Base-by-base conservation (phyloP, 2,797 vertebrate species). In the Etheostoma nigrum region DNA sequence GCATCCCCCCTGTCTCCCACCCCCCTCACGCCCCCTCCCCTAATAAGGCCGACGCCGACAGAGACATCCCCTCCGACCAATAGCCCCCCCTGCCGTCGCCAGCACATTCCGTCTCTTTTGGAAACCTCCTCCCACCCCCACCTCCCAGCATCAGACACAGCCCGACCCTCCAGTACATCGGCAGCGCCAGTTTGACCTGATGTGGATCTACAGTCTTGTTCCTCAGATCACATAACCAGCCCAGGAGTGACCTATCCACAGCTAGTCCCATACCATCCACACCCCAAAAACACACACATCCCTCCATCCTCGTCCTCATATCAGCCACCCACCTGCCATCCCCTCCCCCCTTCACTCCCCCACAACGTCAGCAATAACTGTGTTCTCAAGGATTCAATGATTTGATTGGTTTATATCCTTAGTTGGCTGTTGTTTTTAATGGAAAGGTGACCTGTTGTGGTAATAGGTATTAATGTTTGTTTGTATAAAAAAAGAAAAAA, bases 51-150 rank as follows among this genome's bases (percentile, higher is more conserved):
- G 97, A 98, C 93, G 94, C 96, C 82, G 97, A 98, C 96, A 98
- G 97, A 97, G 97, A 98, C 93, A 95, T 97, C 93, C 95, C 97
- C 85, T 96, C 97, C 78, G 97, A 98, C 95, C 97, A 98, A 95
- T 98, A 97, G 95, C 96, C 94, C 92, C 90, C 63, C 80, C 77
- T 70, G 83, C 83, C 64, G 61, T 70, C 76, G 60, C 92, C 89
- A 91, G 90, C 94, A 95, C 95, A 96, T 96, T 96, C 95, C 95
- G 85, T 91, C 92, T 86, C 91, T 90, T 90, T 86, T 91, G 91
- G 90, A 92, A 93, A 85, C 89, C 89, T 74, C 74, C 70, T 84
- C 85, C 83, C 40, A 25, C 65, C 42, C 74, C 83, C 79, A 44
- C 76, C 79, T 58, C 80, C 68, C 82, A 67, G 67, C 86, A 86